Conservation (phyloP, 1,140 invertebrate genomes). For the Drosophila albomicans region DNA sequence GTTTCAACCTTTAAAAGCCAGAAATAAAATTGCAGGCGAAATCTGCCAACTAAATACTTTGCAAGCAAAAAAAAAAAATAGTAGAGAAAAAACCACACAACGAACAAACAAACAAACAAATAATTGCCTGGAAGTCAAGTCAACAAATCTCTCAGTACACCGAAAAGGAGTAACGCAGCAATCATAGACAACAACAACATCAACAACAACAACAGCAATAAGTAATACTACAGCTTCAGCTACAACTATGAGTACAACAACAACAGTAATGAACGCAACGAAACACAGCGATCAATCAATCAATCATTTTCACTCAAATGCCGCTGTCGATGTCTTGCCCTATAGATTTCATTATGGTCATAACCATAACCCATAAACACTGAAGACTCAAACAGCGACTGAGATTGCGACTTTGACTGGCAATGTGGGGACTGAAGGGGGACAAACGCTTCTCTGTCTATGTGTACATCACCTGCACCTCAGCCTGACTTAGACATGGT, state of each 20-base stretch:
- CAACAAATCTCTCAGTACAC: slow-evolving; percentile 70
- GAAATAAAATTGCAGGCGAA: slow-evolving; percentile 76
- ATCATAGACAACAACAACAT: slow-evolving; percentile 39
- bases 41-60: slow-evolving; percentile 56
- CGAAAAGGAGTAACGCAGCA: slow-evolving; percentile 77
- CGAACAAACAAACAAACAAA: slow-evolving; percentile 31
- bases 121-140: slow-evolving; percentile 71
- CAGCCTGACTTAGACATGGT: slow-evolving; percentile 24
- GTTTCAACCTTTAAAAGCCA: slow-evolving; percentile 62
- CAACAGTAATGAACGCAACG: slow-evolving; percentile 33
- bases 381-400: slow-evolving; percentile 21
- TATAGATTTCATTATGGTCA: slow-evolving; percentile 73
- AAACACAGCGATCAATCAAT: slow-evolving; percentile 71
- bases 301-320: slow-evolving; percentile 80
- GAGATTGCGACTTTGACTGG: neutral
- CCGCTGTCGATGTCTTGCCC: slow-evolving; percentile 69
- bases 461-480: slow-evolving; percentile 27
- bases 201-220: slow-evolving; percentile 13
- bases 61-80: slow-evolving; percentile 10
- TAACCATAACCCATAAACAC: slow-evolving; percentile 77
- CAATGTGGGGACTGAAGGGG: neutral
- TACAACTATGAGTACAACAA: slow-evolving; percentile 38
- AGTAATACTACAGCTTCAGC: slow-evolving; percentile 10
- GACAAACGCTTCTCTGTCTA: neutral
- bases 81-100: slow-evolving; percentile 20